Percentiles rank a stretch among this genome's conserved stretches.
phyloP scores from a whole-genome alignment of 1,140 invertebrate species.

The Phymastichus coffea region DNA sequence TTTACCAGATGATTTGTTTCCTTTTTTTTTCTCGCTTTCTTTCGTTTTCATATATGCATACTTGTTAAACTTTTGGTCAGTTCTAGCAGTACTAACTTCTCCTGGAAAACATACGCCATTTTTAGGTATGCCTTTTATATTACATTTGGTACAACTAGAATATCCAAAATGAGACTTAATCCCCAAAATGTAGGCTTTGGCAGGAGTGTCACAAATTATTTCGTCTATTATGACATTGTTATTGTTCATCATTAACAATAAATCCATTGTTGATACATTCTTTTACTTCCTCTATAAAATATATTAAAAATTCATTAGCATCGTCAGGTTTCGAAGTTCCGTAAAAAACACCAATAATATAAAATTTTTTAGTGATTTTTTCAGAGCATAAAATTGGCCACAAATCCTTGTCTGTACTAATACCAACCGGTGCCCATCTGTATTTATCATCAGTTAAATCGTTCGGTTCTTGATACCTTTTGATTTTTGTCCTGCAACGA shows the following conservation, averaged over 20 bases:
- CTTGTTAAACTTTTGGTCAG: conserved; percentile 1
- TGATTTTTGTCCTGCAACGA: neutral
- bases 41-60: no score
- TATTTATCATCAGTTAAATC: conserved; percentile 24
- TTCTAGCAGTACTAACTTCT: neutral
- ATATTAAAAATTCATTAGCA: conserved; percentile 25
- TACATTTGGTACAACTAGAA: conserved; percentile 45
- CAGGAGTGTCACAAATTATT: conserved; percentile 47
- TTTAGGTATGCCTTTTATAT: conserved; percentile 28
- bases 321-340: conserved; percentile 27
- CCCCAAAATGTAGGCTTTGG: conserved; percentile 42
- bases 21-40: no score
- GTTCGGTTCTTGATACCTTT: neutral
- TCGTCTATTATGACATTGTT: conserved; percentile 20
- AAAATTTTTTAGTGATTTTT: conserved; percentile 19
- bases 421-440: conserved; percentile 31
- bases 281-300: conserved; percentile 31
- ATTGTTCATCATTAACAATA: conserved; percentile 4
- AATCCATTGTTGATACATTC: conserved; percentile 25
- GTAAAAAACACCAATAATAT: conserved; percentile 31
- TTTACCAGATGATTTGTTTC: neutral
- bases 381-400: conserved; percentile 38
- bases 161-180: conserved; percentile 45
- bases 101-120: conserved; percentile 33
- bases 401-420: conserved; percentile 13